Base-by-base conservation (phyloP, 2,797 vertebrate genomes). In the Gymnothorax javanicus region DNA sequence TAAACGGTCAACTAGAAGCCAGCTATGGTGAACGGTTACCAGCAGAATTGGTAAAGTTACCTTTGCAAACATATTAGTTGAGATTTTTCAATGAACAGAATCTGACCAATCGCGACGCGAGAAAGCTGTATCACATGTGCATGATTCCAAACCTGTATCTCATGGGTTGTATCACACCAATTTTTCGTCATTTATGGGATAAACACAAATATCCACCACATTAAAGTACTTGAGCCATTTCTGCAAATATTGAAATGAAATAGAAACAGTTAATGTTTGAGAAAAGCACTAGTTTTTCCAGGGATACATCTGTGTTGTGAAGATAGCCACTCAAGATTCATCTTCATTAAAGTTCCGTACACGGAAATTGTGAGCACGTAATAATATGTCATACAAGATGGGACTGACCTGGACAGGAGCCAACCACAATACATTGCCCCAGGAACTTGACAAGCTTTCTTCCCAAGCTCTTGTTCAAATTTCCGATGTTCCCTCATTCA, bases 401-500 rank as follows among this genome's bases (percentile, higher is more conserved):
- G 86, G 90, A 85, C 67, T 89, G 67, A 90, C 85, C 86, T 88
- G 89, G 89, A 88, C 25, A 69, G 27, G 13, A 56, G 91, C 89
- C 91, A 95, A 92, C 11, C 92, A 88, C 89, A 93, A 91, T 90
- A 91, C 81, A 0, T 0, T 86, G 86, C 83, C 87, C 0, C 0
- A 88, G 87, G 89, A 17, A 13, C 87, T 87, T 89, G 87, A 92
- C 89, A 91, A 84, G 84, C 84, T 52, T 12, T 77, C 73, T 50
- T 17, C 73, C 85, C 60, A 13, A 12, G 12, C 75, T 33, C 62
- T 71, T 27, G 11, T 64, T 83, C 52, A 43, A 54, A 57, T 77
- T 56, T 75, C 84, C 84, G 27, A 57, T 64, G 11, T 15, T 79
- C 1, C 15, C 75, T 69, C 27, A n/a, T 13, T 79, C 57, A 17